A percentile compares a stretch with the other conserved stretches of the same genome.
Conservation (phyloP, 2,888 invertebrate species). For the Cistogaster globosa region DNA sequence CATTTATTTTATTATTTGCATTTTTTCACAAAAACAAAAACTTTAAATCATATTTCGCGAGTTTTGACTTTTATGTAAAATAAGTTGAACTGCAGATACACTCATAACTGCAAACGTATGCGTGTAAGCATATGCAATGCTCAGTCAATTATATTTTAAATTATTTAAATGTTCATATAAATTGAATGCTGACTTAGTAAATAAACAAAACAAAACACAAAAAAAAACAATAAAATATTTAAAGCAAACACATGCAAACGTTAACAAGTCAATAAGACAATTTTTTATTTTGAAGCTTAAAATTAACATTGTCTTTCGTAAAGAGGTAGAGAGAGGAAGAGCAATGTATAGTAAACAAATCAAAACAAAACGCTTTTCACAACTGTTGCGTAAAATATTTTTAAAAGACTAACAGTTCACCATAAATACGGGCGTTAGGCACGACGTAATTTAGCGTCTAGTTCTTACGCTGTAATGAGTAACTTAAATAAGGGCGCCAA, state of each 20-base stretch:
- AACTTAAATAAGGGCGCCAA: too few relatives aligned
- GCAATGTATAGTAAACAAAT: not conserved
- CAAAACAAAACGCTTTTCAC: not conserved
- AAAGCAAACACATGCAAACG: too few relatives aligned
- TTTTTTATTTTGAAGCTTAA: not conserved
- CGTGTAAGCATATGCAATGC: not conserved
- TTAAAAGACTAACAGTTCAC: not conserved
- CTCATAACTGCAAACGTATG: not conserved
- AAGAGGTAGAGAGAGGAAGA: too few relatives aligned
- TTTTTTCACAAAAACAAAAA: too few relatives aligned
- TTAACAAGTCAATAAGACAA: slow-evolving; percentile 17
- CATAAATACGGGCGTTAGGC: too few relatives aligned
- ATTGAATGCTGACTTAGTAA: slow-evolving; percentile 29
- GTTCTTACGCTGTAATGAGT: too few relatives aligned
- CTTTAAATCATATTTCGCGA: too few relatives aligned
- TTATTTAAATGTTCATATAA: slow-evolving; percentile 3
- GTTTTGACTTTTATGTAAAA: too few relatives aligned
- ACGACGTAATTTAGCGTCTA: too few relatives aligned
- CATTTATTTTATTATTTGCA: not conserved
- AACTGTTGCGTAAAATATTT: too few relatives aligned
- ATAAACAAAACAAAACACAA: not conserved
- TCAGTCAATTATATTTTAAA: slow-evolving; percentile 13
- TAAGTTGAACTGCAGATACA: not conserved
- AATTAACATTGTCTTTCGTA: too few relatives aligned
- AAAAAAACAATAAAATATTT: too few relatives aligned